A percentile compares a stretch with the other conserved stretches of the same genome.
Conservation (phyloP, 2,888 invertebrate genomes). For the Eustalomyia histrio region DNA sequence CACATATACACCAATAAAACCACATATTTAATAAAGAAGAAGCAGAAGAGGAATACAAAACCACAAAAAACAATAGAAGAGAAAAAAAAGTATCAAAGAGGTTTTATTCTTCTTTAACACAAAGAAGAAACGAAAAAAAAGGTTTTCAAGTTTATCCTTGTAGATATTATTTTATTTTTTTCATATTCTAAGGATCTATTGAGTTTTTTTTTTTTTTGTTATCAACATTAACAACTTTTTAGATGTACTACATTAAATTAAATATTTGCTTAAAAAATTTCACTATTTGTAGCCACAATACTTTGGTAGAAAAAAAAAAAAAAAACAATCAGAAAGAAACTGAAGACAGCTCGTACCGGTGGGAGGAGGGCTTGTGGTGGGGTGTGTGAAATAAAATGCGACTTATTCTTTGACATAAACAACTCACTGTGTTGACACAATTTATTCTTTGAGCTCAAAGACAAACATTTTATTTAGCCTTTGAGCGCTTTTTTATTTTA, state of each 20-base stretch:
- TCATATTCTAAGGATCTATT: constrained; percentile 53
- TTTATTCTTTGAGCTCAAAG: constrained; percentile 47
- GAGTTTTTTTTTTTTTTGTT: constrained; percentile 33
- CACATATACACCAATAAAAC: constrained; percentile 33
- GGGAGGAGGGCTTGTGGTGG: not conserved
- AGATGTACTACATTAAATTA: constrained; percentile 37
- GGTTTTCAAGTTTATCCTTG: constrained; percentile 55
- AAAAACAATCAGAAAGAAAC: not conserved
- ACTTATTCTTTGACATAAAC: constrained; percentile 34
- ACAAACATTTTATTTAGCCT: constrained; percentile 28
- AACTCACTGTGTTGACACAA: constrained; percentile 38
- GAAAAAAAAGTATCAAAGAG: constrained; percentile 43
- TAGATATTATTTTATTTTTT: constrained; percentile 42
- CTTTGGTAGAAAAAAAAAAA: constrained; percentile 11
- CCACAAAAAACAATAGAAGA: constrained; percentile 6
- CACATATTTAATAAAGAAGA: constrained; percentile 15
- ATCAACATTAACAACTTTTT: constrained; percentile 1
- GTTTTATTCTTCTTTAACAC: constrained; percentile 40
- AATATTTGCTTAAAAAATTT: constrained; percentile 49
- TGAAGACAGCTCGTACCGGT: not conserved
- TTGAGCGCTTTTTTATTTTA: not conserved
- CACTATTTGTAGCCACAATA: constrained; percentile 16
- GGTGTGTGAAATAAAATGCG: constrained; percentile 22
- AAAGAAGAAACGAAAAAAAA: constrained; percentile 29
- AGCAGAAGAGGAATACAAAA: constrained; percentile 10